Conservation (phyloP, 2,113 vertebrate species). For the Hydropotes inermis region DNA sequence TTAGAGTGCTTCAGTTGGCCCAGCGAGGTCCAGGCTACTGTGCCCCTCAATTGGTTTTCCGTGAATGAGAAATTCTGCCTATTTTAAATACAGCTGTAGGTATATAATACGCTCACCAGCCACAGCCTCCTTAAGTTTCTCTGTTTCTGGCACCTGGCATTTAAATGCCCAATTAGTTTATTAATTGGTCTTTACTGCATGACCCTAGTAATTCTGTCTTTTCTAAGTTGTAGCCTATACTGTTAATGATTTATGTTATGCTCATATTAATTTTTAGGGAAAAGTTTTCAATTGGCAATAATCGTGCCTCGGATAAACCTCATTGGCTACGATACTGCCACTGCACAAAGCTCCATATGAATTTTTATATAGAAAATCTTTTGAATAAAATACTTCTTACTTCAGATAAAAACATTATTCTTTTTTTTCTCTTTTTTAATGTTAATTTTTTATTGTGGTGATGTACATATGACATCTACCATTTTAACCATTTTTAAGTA, state of each 20-base stretch:
- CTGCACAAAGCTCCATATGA: not conserved
- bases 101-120: not conserved
- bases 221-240: not conserved
- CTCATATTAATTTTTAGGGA: not conserved
- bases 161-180: not conserved
- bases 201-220: not conserved
- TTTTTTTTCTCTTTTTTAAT: not conserved
- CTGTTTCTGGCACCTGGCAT: not conserved
- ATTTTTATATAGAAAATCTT: not conserved
- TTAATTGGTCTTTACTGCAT: not conserved
- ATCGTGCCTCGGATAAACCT: too few relatives aligned
- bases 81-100: not conserved
- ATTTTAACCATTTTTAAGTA: not conserved
- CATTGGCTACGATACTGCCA: too few relatives aligned
- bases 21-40: not conserved
- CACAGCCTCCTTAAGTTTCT: not conserved
- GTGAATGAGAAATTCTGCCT: not conserved
- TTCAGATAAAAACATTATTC: conserved; percentile 9
- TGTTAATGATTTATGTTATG: not conserved
- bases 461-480: not conserved
- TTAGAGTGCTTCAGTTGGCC: not conserved
- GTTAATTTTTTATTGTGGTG: not conserved
- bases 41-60: not conserved
- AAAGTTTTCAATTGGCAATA: too few relatives aligned
- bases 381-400: conserved; percentile 10